These are phyloP conservation scores for Centroberyx gerrardi DNA, from an alignment of 2,797 vertebrate species.

Conservation along the genomic window DNA sequence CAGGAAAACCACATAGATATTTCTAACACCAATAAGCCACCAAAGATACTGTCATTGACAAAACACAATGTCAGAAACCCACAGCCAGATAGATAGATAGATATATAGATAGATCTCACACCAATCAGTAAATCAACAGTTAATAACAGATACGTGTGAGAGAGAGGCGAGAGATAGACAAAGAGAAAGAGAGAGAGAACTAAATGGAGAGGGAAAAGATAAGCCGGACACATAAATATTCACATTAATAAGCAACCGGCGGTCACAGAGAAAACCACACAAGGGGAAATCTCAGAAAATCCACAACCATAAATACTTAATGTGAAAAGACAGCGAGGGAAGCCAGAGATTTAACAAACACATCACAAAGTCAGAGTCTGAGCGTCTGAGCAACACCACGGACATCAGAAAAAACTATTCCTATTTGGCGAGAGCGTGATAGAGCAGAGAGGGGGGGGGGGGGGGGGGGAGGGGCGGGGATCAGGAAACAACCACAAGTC, in stretches of 20 bases:
- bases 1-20: too few relatives aligned
- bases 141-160: too few relatives aligned
- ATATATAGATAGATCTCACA: slow-evolving; percentile 5
- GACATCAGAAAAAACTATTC: background rate
- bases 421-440: background rate
- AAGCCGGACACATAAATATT: slow-evolving; percentile 51
- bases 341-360: slow-evolving; percentile 18
- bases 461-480: background rate
- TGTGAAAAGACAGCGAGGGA: slow-evolving; percentile 16
- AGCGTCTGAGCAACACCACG: too few relatives aligned
- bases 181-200: slow-evolving; percentile 4
- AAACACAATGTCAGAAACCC: too few relatives aligned
- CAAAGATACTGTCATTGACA: too few relatives aligned
- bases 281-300: slow-evolving; percentile 31
- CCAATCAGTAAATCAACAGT: too few relatives aligned
- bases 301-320: slow-evolving; percentile 59
- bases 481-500: slow-evolving; percentile 7
- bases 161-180: background rate
- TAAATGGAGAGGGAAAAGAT: slow-evolving; percentile 2
- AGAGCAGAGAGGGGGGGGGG: background rate
- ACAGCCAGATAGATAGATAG: slow-evolving; percentile 7
- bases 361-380: slow-evolving; percentile 32
- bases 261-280: slow-evolving; percentile 39
- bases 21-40: too few relatives aligned
- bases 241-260: slow-evolving; percentile 44